Base-by-base conservation (phyloP, 2,888 invertebrate genomes). In the Eupithecia inturbata region DNA sequence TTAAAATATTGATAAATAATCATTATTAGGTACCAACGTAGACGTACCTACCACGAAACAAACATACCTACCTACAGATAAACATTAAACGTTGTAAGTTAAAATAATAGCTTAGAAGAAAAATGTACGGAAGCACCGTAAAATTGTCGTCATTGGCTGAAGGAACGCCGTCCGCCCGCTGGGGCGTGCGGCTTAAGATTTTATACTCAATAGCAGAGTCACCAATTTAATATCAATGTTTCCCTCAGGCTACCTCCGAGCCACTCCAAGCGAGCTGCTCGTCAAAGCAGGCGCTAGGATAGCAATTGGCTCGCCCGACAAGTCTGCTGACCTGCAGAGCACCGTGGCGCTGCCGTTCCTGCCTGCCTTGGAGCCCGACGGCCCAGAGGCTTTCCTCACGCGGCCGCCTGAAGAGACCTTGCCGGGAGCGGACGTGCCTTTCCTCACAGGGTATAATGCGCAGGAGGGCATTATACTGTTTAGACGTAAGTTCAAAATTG, bases 401-500 rank as follows among this genome's bases (percentile, higher is more conserved):
- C 89, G 92, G 64, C 83, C 90, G 12, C 96, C 96, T 0, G 82
- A 85, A 19, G 90, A 91, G 0, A 83, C 92, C 41, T 86, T 96
- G 60, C 91, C 92, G 0, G 95, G 95, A 26, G 92, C 93, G 31
- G 95, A 95, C 71, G 95, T 96, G 19, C 96, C 96, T 0, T 94
- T 96, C 81, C 93, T 96, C 78, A 95, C 95, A 0, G 96, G 96
- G 0, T 95, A 95, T 81, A 96, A 96, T 75, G 95, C 96, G 0
- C 95, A 96, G 78, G 96, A 96, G 81, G 96, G 96, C n/a, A 95
- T 96, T 83, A 92, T 96, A 45, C 91, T 96, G n/a, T 95, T 96
- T 70, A 87, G 95, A 91, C 92, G 96, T 96, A 83, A 94, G 93
- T 77, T 10, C 22, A n/a, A 10, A 19, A 22, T 53, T n/a, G 10